Evolutionary conservation across 2,888 invertebrate species (phyloP).

Genomic region (Drosophila austrosaltans): DNA sequence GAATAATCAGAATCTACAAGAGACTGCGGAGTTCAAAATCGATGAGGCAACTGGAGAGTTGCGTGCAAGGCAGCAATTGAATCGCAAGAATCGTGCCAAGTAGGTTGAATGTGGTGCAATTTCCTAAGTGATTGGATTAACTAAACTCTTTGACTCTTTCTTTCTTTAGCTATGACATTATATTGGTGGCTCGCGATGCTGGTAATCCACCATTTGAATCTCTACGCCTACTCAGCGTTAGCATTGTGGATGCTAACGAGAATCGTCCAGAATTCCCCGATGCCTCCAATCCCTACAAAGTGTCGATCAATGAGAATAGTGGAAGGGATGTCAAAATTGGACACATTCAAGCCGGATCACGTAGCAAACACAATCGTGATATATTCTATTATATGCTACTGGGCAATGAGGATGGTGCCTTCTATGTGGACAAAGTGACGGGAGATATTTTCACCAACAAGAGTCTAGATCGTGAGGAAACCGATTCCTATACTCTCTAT

Average conservation of each 20-base stretch:
- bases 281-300: conserved; percentile 87
- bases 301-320: conserved; percentile 89
- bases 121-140: neutral
- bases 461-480: conserved; percentile 91
- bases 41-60: conserved; percentile 91
- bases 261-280: conserved; percentile 91
- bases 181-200: conserved; percentile 92
- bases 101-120: conserved; percentile 41
- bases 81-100: conserved; percentile 89
- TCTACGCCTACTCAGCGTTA: conserved; percentile 89
- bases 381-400: conserved; percentile 92
- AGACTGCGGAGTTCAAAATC: conserved; percentile 92
- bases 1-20: conserved; percentile 88
- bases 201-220: conserved; percentile 93
- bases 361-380: conserved; percentile 91
- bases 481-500: conserved; percentile 89
- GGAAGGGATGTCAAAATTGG: conserved; percentile 87
- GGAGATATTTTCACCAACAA: conserved; percentile 92
- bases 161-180: conserved; percentile 85
- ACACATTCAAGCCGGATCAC: conserved; percentile 84
- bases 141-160: neutral
- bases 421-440: conserved; percentile 91
- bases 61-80: conserved; percentile 90
- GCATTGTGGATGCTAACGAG: conserved; percentile 91
- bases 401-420: conserved; percentile 90